Conservation (phyloP, 2,797 vertebrate species). For the Alca torda region DNA sequence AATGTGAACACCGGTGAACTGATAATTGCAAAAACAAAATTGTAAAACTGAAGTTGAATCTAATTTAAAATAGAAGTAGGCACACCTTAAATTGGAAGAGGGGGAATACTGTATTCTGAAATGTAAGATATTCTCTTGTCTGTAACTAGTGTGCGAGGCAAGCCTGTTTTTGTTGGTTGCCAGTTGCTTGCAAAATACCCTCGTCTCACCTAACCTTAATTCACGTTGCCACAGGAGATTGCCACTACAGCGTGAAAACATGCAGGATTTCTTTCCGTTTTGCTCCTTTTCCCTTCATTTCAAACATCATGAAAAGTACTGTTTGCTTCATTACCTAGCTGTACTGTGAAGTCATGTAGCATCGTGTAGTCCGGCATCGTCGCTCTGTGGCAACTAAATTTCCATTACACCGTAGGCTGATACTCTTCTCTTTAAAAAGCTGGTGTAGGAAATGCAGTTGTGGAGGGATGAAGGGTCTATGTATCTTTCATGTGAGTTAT, state of each 20-base stretch:
- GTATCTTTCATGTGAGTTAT: accelerated
- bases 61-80: constrained; percentile 69
- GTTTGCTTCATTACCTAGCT: background rate
- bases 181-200: constrained; percentile 21
- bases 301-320: background rate
- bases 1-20: constrained; percentile 71
- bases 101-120: constrained; percentile 22
- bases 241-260: constrained; percentile 23
- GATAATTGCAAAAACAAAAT: constrained; percentile 56
- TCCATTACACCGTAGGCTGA: background rate
- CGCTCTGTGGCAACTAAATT: background rate
- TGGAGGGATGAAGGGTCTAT: background rate
- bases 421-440: background rate
- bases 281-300: background rate
- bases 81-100: constrained; percentile 52
- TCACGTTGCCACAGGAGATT: constrained; percentile 30
- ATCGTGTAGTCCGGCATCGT: background rate
- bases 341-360: background rate
- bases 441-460: background rate
- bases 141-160: constrained; percentile 2
- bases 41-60: constrained; percentile 63
- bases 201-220: constrained; percentile 19
- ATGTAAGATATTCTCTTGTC: constrained; percentile 16
- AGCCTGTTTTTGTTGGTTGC: constrained; percentile 10
- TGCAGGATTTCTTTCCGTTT: background rate